Evolutionary conservation across 2,888 invertebrate species (phyloP), one percentile per base, ranked within the genome.

Genomic region (Callimorpha dominula): DNA sequence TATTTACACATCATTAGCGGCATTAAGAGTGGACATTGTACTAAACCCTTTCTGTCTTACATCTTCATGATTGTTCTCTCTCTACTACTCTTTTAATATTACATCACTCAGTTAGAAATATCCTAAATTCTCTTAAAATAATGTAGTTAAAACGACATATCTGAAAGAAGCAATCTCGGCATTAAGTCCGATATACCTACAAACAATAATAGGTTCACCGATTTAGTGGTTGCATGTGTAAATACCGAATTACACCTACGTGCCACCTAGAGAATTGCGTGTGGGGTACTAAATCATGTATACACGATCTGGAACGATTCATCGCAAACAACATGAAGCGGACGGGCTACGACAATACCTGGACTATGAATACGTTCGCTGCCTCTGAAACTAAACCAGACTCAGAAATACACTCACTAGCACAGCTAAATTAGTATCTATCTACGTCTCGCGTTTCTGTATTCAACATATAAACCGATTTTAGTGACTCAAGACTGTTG

Each of bases 231-330:
- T 31, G 60, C 31, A 31, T 11, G 12, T 20, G 31, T 60, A 60
- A 60, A 65, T 57, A 65, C 75, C 71, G 54, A 72, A 82, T 81
- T 76, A 83, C 83, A 76, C 76, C 76, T 14, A 14, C 15, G 31
- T 57, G 57, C 9, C n/a, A 72, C 14, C 72, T 7, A 4, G 74
- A 65, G 83, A 62, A 67, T 76, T 72, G 76, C 74, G 64, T 70
- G 68, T 76, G 68, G 81, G 72, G 73, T 68, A 70, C 81, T 81
- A 76, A 81, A 83, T 81, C 83, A 83, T 81, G 78, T 83, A 78
- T 63, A 78, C 76, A 71, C 31, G 31, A 71, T 78, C 79, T 76
- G 72, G 68, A 70, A 62, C 71, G 50, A 66, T 50, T 64, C 71
- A 60, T 76, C 42, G 63, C 9, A 70, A 65, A 66, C 72, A 82